Evolutionary conservation across 2,888 invertebrate species (phyloP), one percentile per base, ranked within the genome.

Genomic region (Melipona beecheii): DNA sequence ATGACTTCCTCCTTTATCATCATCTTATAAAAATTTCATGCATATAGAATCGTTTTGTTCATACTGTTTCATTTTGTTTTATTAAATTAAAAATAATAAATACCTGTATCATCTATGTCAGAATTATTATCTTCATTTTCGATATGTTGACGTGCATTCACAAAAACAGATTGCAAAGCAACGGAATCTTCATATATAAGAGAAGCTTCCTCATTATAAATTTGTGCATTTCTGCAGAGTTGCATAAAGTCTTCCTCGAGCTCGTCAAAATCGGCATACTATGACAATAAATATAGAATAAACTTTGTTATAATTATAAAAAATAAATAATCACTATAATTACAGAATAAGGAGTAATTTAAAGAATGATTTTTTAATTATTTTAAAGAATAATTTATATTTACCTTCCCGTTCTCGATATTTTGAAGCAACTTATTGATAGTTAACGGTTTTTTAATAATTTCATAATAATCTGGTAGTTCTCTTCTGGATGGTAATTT

Each of bases 121-220:
- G 95, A 95, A 86, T 95, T 95, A 9, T 94, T 94, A 50, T 94
- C 94, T 74, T 94, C 95, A 90, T 95, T 93, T 92, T 96, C 96
- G 15, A 97, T 94, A 69, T 96, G 95, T 81, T 96, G 96, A 69
- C 96, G 95, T 0, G 96, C 96, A 87, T 96, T 96, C 3, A 96
- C 96, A 90, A 98, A 98, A 0, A 97, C 97, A 82, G 97, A 97
- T 91, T 99, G 98, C 86, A 99, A 95, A 2, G 99, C 98, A 86
- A 99, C 98, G 0, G 99, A 99, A 94, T 99, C 99, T 93, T 98
- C 98, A 94, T 99, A 98, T 87, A 99, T 99, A 75, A 99, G 95
- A 0, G 99, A 99, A 13, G 97, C 97, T 94, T 99, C 99, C 93
- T 99, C 98, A 94, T 99, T 99, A 95, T 99, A 99, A 9, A 97